A percentile compares a stretch with the other conserved stretches of the same genome.
These are phyloP conservation scores for Eupithecia subfuscata DNA, from an alignment of 2,888 invertebrate species.

Conservation along the genomic window DNA sequence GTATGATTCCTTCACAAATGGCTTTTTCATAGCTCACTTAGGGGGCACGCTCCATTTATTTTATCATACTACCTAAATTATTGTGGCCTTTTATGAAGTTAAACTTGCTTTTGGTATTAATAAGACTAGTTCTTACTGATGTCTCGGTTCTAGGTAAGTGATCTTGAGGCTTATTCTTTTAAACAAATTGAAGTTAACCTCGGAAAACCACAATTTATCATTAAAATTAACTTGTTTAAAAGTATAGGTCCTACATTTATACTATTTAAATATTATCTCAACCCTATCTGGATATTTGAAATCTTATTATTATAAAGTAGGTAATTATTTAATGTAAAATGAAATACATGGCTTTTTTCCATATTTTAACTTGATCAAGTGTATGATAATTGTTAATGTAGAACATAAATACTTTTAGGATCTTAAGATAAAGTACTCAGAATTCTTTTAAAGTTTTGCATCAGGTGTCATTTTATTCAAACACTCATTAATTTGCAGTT, in stretches of 20 bases:
- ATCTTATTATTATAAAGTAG: slow-evolving; percentile 58
- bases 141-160: slow-evolving; percentile 65
- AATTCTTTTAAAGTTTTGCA: slow-evolving; percentile 72
- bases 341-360: slow-evolving; percentile 61
- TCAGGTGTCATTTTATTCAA: slow-evolving; percentile 59
- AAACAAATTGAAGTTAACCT: slow-evolving; percentile 50
- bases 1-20: slow-evolving; percentile 67
- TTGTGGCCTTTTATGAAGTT: slow-evolving; percentile 79
- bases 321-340: slow-evolving; percentile 56
- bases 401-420: slow-evolving; percentile 78
- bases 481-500: slow-evolving; percentile 35
- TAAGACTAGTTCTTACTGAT: slow-evolving; percentile 69
- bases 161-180: slow-evolving; percentile 59
- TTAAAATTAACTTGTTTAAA: slow-evolving; percentile 53
- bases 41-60: slow-evolving; percentile 72
- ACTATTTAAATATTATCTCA: slow-evolving; percentile 49
- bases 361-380: slow-evolving; percentile 72
- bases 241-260: slow-evolving; percentile 50
- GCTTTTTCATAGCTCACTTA: slow-evolving; percentile 66
- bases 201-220: slow-evolving; percentile 9
- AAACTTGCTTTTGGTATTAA: slow-evolving; percentile 79
- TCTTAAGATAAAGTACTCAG: slow-evolving; percentile 80
- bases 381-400: slow-evolving; percentile 72
- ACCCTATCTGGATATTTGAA: slow-evolving; percentile 57
- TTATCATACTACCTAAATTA: slow-evolving; percentile 80